Percentiles rank a stretch among this genome's conserved stretches.
Evolutionary conservation across 2,113 vertebrate genomes (phyloP).

Genomic region (Hystrix cristata): DNA sequence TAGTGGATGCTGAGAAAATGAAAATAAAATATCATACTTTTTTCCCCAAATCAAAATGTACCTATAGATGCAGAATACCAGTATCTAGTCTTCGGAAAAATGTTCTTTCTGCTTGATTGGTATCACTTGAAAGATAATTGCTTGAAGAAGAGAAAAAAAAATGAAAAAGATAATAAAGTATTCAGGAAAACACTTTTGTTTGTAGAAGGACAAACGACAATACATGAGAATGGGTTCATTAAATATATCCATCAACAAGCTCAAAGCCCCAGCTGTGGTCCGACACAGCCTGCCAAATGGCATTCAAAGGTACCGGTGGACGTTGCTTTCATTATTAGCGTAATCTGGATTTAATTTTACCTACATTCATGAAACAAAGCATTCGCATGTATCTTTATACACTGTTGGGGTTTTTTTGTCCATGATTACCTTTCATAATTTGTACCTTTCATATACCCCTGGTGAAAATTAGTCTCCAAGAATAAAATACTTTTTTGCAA

Average conservation of each 20-base stretch:
- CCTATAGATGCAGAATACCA: background rate
- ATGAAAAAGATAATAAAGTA: background rate
- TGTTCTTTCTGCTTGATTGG: constrained; percentile 52
- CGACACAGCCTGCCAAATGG: constrained; percentile 42
- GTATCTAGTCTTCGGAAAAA: background rate
- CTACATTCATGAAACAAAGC: constrained; percentile 3
- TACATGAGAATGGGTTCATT: constrained; percentile 70
- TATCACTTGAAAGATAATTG: constrained; percentile 50
- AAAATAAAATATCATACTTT: background rate
- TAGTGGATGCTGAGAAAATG: constrained; percentile 2
- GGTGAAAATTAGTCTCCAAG: background rate
- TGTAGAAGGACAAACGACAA: constrained; percentile 66
- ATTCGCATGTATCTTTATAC: background rate
- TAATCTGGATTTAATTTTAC: constrained; percentile 47
- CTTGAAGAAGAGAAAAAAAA: background rate
- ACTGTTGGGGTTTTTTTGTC: background rate
- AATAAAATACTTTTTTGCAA: background rate
- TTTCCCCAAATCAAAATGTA: background rate
- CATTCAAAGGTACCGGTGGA: constrained; percentile 59
- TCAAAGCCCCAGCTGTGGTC: constrained; percentile 70
- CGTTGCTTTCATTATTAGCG: constrained; percentile 57
- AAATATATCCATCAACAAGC: constrained; percentile 62
- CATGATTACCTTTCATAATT: background rate
- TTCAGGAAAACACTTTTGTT: constrained; percentile 50
- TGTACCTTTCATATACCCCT: background rate